phyloP scores from a whole-genome alignment of 2,113 vertebrate species.

The Anthoscopus minutus region DNA sequence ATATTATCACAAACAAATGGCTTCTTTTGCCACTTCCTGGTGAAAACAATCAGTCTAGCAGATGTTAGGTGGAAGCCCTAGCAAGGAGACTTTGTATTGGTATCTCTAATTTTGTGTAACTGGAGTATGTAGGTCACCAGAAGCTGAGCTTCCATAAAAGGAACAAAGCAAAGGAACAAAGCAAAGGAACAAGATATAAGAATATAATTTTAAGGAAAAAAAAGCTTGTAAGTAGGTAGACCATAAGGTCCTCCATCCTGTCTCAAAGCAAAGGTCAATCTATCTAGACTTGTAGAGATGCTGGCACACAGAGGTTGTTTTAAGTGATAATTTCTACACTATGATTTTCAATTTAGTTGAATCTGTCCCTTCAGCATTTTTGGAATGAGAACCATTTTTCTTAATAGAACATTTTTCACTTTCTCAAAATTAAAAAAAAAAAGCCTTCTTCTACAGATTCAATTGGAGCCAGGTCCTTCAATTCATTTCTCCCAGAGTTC shows the following conservation, averaged over 20 bases:
- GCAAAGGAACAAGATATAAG: background rate
- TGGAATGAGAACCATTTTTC: background rate
- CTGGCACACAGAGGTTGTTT: background rate
- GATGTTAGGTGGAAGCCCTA: background rate
- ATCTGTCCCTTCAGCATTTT: background rate
- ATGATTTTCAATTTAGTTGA: background rate
- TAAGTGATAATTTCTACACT: background rate
- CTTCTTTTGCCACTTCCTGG: background rate
- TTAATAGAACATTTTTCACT: background rate
- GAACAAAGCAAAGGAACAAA: background rate
- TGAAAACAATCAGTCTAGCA: background rate
- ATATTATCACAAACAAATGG: rapidly evolving
- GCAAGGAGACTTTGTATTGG: background rate
- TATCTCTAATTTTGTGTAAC: background rate
- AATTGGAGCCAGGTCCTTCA: background rate
- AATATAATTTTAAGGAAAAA: background rate
- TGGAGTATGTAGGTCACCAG: background rate
- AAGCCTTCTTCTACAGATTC: background rate
- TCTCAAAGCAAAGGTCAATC: background rate
- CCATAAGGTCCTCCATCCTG: background rate
- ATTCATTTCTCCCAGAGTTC: background rate
- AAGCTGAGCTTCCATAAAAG: background rate
- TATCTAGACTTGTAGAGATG: background rate
- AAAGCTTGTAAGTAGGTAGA: background rate
- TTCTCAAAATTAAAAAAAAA: background rate